Base-by-base conservation (phyloP, 2,888 invertebrate species). In the Pemphredon lugubris region DNA sequence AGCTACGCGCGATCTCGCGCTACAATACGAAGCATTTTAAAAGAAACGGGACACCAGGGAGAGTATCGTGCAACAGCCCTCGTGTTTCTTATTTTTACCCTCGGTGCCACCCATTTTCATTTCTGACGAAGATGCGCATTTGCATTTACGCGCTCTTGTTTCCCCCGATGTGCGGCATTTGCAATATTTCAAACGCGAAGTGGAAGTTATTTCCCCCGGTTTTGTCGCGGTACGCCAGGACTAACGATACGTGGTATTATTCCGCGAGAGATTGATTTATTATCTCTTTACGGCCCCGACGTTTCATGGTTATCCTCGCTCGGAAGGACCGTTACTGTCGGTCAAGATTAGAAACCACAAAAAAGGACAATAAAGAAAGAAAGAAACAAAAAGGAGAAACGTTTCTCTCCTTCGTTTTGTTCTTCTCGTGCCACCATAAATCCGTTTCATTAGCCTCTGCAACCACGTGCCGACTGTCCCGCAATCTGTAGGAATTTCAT, bases 271-370 rank as follows among this genome's bases (percentile, higher is more conserved):
- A 42, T 42, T 54, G 54, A 54, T 57, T 45, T 34, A 57, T 45
- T 37, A 23, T 34, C 40, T 16, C n/a, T n/a, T n/a, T n/a, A n/a
- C n/a, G n/a, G n/a, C n/a, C n/a, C 18, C 40, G 16, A 14, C n/a
- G 7, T 16, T 16, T 16, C 18, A 42, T 42, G 16, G 0, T 18
- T 16, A 42, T 16, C 16, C 14, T n/a, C 13, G 4, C 44, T 13
- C 26, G 57, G 30, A 18, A 18, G 30, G 18, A 18, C 44, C 16
- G 34, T 21, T 32, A 37, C 34, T 45, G 57, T 21, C 57, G 37
- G 16, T 57, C 45, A 45, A 34, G 57, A 57, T 57, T 45, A 57
- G 57, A 57, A 57, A 57, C 34, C 45, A 37, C 4, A 23, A 44
- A 21, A 23, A 45, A n/a, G n/a, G n/a, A n/a, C n/a, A n/a, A n/a